Evolutionary conservation across 1,140 invertebrate genomes (phyloP), one percentile per base, ranked within the genome.

Genomic region (Heliconius eleuchia): DNA sequence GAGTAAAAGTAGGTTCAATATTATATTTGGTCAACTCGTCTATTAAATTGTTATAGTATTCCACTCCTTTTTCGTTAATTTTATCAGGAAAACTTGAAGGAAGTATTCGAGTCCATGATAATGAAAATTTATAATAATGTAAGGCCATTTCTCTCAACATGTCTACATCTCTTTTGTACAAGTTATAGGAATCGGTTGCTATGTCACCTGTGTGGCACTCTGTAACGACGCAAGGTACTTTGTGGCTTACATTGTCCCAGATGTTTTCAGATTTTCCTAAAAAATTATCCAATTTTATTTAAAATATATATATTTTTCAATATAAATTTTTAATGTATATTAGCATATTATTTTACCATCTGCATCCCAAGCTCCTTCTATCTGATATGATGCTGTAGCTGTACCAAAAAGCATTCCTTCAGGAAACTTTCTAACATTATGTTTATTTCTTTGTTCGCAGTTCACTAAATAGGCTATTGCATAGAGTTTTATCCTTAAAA

Each of bases 101-200:
- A 66, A 97, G 87, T 11, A 97, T 95, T 50, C 96, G 84, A 0
- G 96, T 79, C 96, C 96, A 97, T 1, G 96, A 95, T 30, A 97
- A 82, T 0, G 96, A 97, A 87, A 97, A 96, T 52, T 96, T 94
- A 84, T 97, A 97, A 57, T 93, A 92, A 73, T 95, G 91, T 0
- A 96, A 90, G 34, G 95, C 94, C 13, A 95, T 79, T 73, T 95
- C 95, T 72, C 91, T 84, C 70, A 95, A 90, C 93, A 95, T 95
- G 85, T 95, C 90, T 0, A 95, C 93, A 80, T 95, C 95, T 74
- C 94, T 90, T 46, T 95, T 91, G 88, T 95, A 95, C 39, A 80
- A 73, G 71, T 90, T 82, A 71, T 92, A 94, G 2, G 93, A 94
- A 77, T 95, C 85, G 34, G 85, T 88, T 9, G 92, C 91, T 9